phyloP scores from a whole-genome alignment of 2,888 invertebrate genomes.

The Leptinotarsa peninsularis region DNA sequence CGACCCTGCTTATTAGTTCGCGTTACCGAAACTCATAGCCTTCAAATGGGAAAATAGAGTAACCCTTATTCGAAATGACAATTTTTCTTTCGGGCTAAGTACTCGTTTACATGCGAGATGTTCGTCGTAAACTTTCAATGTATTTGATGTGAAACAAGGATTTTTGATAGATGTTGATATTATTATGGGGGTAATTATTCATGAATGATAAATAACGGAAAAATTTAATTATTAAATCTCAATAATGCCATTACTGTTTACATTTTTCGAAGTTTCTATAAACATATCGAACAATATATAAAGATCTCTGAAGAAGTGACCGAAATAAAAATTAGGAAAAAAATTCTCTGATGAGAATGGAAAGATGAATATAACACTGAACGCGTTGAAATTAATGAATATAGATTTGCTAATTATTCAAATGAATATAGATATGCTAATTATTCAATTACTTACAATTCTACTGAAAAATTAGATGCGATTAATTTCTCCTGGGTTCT shows the following conservation, averaged over 20 bases:
- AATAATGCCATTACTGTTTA: neutral
- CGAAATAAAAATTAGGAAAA: no score
- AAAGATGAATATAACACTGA: no score
- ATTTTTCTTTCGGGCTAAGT: conserved; percentile 6
- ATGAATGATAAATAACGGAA: neutral
- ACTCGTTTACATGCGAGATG: conserved; percentile 6
- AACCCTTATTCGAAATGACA: conserved; percentile 16
- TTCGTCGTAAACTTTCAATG: conserved; percentile 7
- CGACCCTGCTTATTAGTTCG: conserved; percentile 20
- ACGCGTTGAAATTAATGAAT: no score
- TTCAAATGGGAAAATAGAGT: conserved; percentile 8
- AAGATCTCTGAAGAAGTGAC: no score
- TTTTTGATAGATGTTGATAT: conserved; percentile 9
- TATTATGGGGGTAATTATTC: conserved; percentile 1
- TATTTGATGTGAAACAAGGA: neutral
- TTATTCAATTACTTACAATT: no score
- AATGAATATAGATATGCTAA: no score
- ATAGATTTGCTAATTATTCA: no score
- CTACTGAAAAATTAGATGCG: no score
- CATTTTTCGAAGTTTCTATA: no score
- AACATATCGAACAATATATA: no score
- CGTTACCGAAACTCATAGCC: conserved; percentile 11
- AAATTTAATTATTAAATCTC: neutral
- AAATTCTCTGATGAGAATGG: no score
- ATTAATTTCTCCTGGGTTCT: no score